Conservation (phyloP, 2,797 vertebrate genomes). For the Todus mexicanus region DNA sequence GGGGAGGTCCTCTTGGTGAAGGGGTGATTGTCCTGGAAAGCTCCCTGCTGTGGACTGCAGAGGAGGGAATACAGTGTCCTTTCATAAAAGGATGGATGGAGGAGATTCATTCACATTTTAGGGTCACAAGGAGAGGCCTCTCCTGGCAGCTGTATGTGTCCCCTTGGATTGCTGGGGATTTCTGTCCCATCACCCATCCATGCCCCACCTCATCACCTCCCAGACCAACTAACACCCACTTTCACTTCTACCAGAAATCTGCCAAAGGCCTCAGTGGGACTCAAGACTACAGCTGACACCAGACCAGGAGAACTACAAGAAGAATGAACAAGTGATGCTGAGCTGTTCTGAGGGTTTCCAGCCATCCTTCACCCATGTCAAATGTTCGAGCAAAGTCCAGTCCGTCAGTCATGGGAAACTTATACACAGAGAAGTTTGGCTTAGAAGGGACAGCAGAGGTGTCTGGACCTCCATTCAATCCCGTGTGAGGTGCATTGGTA, state of each 20-base stretch:
- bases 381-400: rapidly evolving
- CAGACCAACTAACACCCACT: background rate
- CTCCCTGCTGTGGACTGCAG: background rate
- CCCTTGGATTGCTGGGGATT: too few species aligned
- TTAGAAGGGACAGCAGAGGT: background rate
- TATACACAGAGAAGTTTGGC: background rate
- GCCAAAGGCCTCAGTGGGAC: background rate
- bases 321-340: background rate
- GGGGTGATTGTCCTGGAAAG: background rate
- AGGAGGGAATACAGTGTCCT: background rate
- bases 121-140: background rate
- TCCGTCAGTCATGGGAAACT: rapidly evolving
- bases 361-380: background rate
- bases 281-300: background rate
- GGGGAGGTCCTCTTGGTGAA: background rate
- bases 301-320: background rate
- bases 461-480: background rate
- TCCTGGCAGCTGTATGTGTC: too few species aligned
- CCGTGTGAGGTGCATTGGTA: background rate
- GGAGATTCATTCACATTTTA: rapidly evolving
- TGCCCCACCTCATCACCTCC: too few species aligned
- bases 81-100: too few species aligned
- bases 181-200: too few species aligned
- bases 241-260: background rate
- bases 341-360: background rate